These are phyloP conservation scores for Silurus meridionalis DNA, from an alignment of 2,113 vertebrate genomes.

Conservation along the genomic window DNA sequence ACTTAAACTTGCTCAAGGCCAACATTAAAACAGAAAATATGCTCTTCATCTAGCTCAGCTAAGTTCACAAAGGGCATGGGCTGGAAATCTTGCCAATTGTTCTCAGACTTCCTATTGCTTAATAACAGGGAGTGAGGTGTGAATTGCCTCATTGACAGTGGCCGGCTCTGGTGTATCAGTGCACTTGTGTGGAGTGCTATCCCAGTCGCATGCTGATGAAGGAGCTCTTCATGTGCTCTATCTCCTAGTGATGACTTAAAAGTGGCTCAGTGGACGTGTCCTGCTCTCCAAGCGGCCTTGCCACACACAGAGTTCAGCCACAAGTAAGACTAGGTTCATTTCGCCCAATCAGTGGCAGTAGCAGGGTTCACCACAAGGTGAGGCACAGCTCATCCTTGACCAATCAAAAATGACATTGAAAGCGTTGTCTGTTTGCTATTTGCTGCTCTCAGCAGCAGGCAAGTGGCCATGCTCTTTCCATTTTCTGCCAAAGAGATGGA, in stretches of 20 bases:
- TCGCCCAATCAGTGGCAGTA: constrained; percentile 58
- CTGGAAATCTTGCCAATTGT: constrained; percentile 32
- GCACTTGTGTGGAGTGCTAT: constrained; percentile 40
- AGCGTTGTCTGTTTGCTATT: constrained; percentile 58
- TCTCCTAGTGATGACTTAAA: constrained; percentile 7
- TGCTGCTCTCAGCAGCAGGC: constrained; percentile 20
- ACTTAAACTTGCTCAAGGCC: constrained; percentile 3
- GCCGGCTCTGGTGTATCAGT: constrained; percentile 1
- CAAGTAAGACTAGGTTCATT: constrained; percentile 62
- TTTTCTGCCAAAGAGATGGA: constrained; percentile 4
- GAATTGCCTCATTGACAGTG: constrained; percentile 37
- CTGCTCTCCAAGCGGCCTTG: background rate
- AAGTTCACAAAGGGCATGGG: constrained; percentile 50
- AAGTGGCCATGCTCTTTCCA: constrained; percentile 7
- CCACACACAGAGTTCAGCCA: constrained; percentile 58
- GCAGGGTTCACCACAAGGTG: constrained; percentile 43
- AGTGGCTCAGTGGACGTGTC: constrained; percentile 3
- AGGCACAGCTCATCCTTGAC: constrained; percentile 54
- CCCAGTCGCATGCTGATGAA: constrained; percentile 43
- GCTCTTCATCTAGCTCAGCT: background rate
- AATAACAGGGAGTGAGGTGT: constrained; percentile 44
- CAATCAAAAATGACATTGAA: constrained; percentile 62
- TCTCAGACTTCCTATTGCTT: constrained; percentile 52
- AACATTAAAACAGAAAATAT: background rate
- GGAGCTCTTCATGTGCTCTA: constrained; percentile 43